A percentile compares a stretch with the other conserved stretches of the same genome.
These are phyloP conservation scores for Charaxes varanes DNA, from an alignment of 1,140 invertebrate species.

Conservation along the genomic window DNA sequence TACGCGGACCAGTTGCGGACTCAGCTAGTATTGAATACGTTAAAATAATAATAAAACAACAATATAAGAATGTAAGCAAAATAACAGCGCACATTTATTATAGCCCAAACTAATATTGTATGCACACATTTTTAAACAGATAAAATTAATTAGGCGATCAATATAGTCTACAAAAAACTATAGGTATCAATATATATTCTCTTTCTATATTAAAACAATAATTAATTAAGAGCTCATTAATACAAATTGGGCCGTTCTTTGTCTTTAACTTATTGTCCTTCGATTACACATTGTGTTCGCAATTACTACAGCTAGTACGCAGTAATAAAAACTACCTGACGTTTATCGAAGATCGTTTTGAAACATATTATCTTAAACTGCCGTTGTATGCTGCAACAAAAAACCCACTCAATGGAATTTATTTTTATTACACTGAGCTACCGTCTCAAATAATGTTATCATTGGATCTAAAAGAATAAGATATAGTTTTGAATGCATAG, in stretches of 20 bases:
- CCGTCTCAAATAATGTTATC: slow-evolving; percentile 21
- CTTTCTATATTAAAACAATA: slow-evolving; percentile 3
- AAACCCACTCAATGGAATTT: slow-evolving; percentile 17
- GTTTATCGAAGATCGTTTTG: slow-evolving; percentile 48
- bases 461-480: slow-evolving; percentile 7
- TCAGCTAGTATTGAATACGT: no score
- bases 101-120: no score
- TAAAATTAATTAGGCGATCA: no score
- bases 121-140: no score
- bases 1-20: no score
- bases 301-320: slow-evolving; percentile 25
- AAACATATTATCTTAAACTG: slow-evolving; percentile 42
- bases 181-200: slow-evolving; percentile 1
- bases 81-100: no score
- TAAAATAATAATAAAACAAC: no score
- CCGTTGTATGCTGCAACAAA: slow-evolving; percentile 25
- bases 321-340: slow-evolving; percentile 31
- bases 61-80: no score
- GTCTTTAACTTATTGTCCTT: slow-evolving; percentile 11
- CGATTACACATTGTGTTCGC: slow-evolving; percentile 18
- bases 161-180: background rate
- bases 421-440: slow-evolving; percentile 16
- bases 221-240: slow-evolving; percentile 11
- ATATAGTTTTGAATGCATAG: slow-evolving; percentile 8
- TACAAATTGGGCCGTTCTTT: slow-evolving; percentile 12